Percentiles rank a stretch among this genome's conserved stretches.
phyloP scores from a whole-genome alignment of 2,888 invertebrate species.

The Stenolophus ochropezus region DNA sequence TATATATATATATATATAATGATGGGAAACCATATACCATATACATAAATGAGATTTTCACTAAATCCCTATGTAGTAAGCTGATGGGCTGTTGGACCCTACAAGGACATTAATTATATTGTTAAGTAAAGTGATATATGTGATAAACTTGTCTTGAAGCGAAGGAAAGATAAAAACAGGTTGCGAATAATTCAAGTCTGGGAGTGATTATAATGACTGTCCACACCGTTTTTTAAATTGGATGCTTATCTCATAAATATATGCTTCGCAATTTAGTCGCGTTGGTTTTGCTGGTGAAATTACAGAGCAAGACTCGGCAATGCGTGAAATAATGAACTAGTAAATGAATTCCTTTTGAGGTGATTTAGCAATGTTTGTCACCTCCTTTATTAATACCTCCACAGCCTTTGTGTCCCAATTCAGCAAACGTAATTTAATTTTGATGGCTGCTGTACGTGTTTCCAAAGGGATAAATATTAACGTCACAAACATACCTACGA shows the following conservation, averaged over 20 bases:
- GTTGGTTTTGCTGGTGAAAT: slow-evolving; percentile 7
- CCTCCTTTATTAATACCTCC: neutral
- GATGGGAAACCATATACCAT: no score
- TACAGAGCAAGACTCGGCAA: neutral
- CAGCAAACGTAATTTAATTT: slow-evolving; percentile 52
- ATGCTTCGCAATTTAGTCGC: neutral
- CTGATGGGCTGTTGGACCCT: no score
- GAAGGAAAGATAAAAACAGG: neutral
- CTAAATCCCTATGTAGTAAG: no score
- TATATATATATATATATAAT: no score
- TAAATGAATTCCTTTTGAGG: slow-evolving; percentile 32
- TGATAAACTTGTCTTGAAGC: no score
- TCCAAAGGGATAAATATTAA: slow-evolving; percentile 52
- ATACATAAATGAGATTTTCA: no score
- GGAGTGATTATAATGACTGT: neutral
- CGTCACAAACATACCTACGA: slow-evolving; percentile 42
- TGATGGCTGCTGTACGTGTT: slow-evolving; percentile 15
- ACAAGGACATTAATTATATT: no score
- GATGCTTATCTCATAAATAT: slow-evolving; percentile 15
- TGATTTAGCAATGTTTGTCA: slow-evolving; percentile 11
- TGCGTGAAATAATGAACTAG: neutral
- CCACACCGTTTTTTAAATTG: neutral
- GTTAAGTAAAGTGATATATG: no score
- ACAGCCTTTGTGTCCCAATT: slow-evolving; percentile 31
- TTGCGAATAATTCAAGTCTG: neutral